Percentiles rank a stretch among this genome's conserved stretches.
phyloP scores from a whole-genome alignment of 2,888 invertebrate species.

The Empis livida region DNA sequence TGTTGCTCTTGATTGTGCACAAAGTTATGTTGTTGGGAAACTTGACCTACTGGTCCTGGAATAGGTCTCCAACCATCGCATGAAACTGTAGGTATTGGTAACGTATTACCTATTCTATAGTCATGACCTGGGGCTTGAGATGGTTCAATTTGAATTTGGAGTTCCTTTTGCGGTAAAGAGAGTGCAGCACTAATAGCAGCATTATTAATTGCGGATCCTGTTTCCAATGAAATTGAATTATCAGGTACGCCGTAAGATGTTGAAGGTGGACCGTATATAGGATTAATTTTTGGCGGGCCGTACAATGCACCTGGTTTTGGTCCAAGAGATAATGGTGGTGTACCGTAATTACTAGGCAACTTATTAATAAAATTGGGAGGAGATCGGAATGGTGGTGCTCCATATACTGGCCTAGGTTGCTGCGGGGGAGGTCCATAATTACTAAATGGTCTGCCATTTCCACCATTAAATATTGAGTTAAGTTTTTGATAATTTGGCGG shows the following conservation, averaged over 20 bases:
- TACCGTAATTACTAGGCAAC: slow-evolving; percentile 25
- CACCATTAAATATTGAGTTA: too few relatives aligned
- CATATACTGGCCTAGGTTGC: slow-evolving; percentile 34
- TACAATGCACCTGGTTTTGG: slow-evolving; percentile 21
- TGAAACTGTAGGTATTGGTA: slow-evolving; percentile 28
- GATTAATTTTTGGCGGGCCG: slow-evolving; percentile 11
- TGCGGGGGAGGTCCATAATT: slow-evolving; percentile 26
- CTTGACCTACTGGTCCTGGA: slow-evolving; percentile 44
- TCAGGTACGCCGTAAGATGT: slow-evolving; percentile 19
- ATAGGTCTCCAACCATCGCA: slow-evolving; percentile 84
- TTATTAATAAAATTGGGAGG: slow-evolving; percentile 19
- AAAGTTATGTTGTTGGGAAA: slow-evolving; percentile 14
- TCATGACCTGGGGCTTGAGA: slow-evolving; percentile 34
- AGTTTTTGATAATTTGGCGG: slow-evolving; percentile 26
- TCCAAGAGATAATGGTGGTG: slow-evolving; percentile 30
- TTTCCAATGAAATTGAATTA: slow-evolving; percentile 17
- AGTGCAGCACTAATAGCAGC: slow-evolving; percentile 2
- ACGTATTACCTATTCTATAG: slow-evolving; percentile 24
- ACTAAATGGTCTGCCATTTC: neutral
- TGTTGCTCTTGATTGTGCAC: neutral
- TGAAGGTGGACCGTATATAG: slow-evolving; percentile 5
- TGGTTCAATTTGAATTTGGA: slow-evolving; percentile 3
- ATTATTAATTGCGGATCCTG: slow-evolving; percentile 4
- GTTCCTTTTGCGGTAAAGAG: slow-evolving; percentile 1
- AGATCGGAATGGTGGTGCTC: slow-evolving; percentile 30